These are phyloP conservation scores for Manis crassicaudata DNA, from an alignment of 2,797 vertebrate genomes.

Conservation along the genomic window DNA sequence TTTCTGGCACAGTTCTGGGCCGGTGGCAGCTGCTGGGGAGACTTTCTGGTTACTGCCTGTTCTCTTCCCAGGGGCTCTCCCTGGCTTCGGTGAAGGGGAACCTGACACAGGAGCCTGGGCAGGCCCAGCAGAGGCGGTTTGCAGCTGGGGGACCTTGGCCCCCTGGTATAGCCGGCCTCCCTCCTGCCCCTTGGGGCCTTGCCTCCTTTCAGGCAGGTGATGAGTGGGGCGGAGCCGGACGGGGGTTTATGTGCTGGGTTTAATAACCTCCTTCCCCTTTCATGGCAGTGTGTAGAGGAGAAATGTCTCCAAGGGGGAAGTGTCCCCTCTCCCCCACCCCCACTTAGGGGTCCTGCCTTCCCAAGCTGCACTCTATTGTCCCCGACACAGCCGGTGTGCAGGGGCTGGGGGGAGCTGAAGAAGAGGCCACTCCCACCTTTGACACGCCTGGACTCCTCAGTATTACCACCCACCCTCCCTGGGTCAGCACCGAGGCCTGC, in stretches of 20 bases:
- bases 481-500: background rate
- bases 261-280: background rate
- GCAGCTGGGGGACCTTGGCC: background rate
- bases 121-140: too few species aligned
- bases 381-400: rapidly evolving
- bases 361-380: background rate
- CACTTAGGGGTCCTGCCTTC: background rate
- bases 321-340: rapidly evolving
- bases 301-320: background rate
- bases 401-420: background rate
- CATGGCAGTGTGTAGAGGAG: background rate
- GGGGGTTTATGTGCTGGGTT: background rate
- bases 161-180: rapidly evolving
- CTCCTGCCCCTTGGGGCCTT: background rate
- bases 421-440: background rate
- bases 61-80: background rate
- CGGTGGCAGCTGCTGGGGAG: rapidly evolving
- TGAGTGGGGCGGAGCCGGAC: background rate
- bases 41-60: background rate
- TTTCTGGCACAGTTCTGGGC: background rate
- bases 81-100: background rate
- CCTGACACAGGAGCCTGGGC: background rate
- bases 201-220: background rate
- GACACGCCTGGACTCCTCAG: background rate
- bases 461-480: background rate